Base-by-base conservation (phyloP, 2,797 vertebrate species). In the Coregonus suidteri region DNA sequence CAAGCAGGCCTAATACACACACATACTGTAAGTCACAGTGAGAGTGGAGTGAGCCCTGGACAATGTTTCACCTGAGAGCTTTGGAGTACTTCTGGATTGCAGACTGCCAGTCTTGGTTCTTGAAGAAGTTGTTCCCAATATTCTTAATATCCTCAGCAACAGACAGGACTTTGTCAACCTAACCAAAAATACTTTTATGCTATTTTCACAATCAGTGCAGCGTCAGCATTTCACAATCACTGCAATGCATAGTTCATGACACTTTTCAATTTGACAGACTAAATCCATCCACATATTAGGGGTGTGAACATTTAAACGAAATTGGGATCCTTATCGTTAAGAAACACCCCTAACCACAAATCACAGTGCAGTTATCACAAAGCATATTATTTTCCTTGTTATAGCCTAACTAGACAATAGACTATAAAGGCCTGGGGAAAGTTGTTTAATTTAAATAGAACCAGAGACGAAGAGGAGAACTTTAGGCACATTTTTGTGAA, bases 61-160 rank as follows among this genome's bases (percentile, higher is more conserved):
- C 47, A 37, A 4, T n/a, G 1, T 9, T 4, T 93, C 93, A 99
- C 98, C 97, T 95, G 91, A 98, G 94, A 83, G 97, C 96, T 91
- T 99, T 99, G 85, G 92, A 92, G 71, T 99, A 99, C 85, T 99
- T 99, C 88, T 92, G 95, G 83, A 94, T 89, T n/a, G 98, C 98
- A 86, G 91, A 87, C 79, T 93, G 93, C 97, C 97, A 99, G 87
- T 98, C 95, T 81, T 98, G 97, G 71, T 91, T 94, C 92, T 98
- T 99, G 90, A 98, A 99, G 85, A 96, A 95, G 83, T 85, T 95
- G 91, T 99, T 99, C 80, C 97, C 97, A 82, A 96, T 96, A 78
- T 96, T 98, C 91, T 99, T 99, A 86, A 98, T 78, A 78, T 97
- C 95, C 93, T 99, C 98, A 53, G 96, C 94, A 80, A 97, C 92